Percentiles rank a stretch among this genome's conserved stretches.
These are phyloP conservation scores for Anguilla anguilla DNA, from an alignment of 2,797 vertebrate species.

Conservation along the genomic window DNA sequence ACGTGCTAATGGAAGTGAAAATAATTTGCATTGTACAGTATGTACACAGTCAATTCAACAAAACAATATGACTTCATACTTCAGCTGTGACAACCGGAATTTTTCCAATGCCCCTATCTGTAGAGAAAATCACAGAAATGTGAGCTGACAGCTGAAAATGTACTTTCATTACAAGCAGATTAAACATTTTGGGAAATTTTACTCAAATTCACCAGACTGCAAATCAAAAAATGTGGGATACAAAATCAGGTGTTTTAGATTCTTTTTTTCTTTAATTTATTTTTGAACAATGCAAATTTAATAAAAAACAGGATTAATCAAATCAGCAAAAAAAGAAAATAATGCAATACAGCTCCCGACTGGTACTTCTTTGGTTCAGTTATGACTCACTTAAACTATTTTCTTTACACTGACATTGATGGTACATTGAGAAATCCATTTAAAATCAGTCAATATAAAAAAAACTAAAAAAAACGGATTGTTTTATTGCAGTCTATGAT, in stretches of 20 bases:
- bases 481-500: not conserved
- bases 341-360: not conserved
- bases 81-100: not conserved
- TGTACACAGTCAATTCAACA: not conserved
- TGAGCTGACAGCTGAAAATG: conserved; percentile 1
- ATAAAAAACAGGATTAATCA: not conserved
- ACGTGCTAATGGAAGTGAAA: not conserved
- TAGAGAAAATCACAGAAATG: not conserved
- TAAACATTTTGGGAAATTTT: not conserved
- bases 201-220: not conserved
- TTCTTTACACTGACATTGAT: not conserved
- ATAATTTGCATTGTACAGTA: not conserved
- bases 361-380: not conserved
- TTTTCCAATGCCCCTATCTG: not conserved
- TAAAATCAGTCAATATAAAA: not conserved
- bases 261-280: not conserved
- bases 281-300: not conserved
- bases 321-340: not conserved
- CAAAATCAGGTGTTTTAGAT: not conserved
- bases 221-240: not conserved
- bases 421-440: not conserved
- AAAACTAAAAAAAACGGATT: not conserved
- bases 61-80: not conserved
- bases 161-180: not conserved
- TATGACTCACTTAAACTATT: not conserved